Evolutionary conservation across 2,113 vertebrate genomes (phyloP), one percentile per base, ranked within the genome.

Genomic region (Calidris pygmaea): DNA sequence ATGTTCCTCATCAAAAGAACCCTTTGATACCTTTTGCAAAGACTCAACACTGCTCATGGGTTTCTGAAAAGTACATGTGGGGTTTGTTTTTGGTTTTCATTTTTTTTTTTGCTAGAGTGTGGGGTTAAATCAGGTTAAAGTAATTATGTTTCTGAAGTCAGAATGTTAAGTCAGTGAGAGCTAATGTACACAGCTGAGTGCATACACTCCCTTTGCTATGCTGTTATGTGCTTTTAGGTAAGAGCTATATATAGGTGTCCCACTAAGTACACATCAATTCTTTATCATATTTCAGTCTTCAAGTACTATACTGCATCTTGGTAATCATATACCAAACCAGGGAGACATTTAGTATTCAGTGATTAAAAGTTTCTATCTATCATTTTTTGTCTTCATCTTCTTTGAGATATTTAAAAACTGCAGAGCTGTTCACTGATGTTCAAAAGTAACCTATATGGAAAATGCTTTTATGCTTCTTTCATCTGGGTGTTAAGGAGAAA

Each of bases 231-330:
- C 70, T 87, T 95, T 95, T 96, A 94, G 89, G 81, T 89, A 65
- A 71, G 74, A 75, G 81, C 77, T 96, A 95, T 79, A 93, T 93
- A 91, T 87, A 95, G 74, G 43, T 72, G 27, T 89, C 53, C 91
- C 77, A 95, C 58, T 93, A 94, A 68, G 84, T 85, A 39, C 45
- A 85, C 89, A 96, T 96, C 70, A 95, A 96, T 95, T 95, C 94
- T 96, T 96, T 82, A 96, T 91, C 62, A 75, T 48, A 82, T 45
- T 48, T 79, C 47, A 29, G 34, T 68, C 70, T 85, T 79, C 39
- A 66, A 92, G 68, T 63, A 52, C 65, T 71, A 14, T 20, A 53
- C 35, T 67, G n/a, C 65, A 75, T 52, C 58, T 65, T 8, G 20
- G 43, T 60, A 85, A 68, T 59, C 58, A 60, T 26, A 60, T 9